A percentile compares a stretch with the other conserved stretches of the same genome.
Conservation (phyloP, 2,888 invertebrate genomes). For the Drosophila melanosoma region DNA sequence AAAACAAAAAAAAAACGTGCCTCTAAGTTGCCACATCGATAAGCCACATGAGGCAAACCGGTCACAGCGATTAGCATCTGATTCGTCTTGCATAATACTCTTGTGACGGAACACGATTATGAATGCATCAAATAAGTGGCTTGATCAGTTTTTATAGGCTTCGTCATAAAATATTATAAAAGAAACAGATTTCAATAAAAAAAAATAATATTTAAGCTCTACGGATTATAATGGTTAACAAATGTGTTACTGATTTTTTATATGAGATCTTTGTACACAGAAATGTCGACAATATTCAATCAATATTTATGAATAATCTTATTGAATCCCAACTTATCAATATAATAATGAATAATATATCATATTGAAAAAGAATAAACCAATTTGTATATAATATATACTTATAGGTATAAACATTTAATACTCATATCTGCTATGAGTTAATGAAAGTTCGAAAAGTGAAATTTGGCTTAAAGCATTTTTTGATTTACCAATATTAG, state of each 20-base stretch:
- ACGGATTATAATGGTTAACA: not conserved
- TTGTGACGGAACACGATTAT: slow-evolving; percentile 25
- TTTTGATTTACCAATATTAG: not conserved
- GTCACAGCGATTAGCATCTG: slow-evolving; percentile 70
- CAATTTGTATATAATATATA: not conserved
- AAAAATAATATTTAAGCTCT: not conserved
- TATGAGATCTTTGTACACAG: not conserved
- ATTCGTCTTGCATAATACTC: slow-evolving; percentile 59
- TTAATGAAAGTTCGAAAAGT: not conserved
- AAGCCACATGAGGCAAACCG: slow-evolving; percentile 58
- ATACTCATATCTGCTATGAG: no score
- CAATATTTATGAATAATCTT: not conserved
- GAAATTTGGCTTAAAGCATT: not conserved
- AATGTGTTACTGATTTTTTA: not conserved
- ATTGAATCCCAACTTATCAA: not conserved
- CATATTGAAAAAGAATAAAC: not conserved
- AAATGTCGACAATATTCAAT: not conserved
- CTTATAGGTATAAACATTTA: not conserved
- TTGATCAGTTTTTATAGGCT: slow-evolving; percentile 16
- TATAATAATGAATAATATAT: not conserved
- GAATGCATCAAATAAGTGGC: slow-evolving; percentile 34
- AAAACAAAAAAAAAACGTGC: slow-evolving; percentile 33
- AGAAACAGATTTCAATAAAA: not conserved
- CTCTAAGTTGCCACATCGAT: slow-evolving; percentile 57
- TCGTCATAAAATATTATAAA: not conserved